Conservation (phyloP, 1,140 invertebrate genomes). For the Acromyrmex charruanus region DNA sequence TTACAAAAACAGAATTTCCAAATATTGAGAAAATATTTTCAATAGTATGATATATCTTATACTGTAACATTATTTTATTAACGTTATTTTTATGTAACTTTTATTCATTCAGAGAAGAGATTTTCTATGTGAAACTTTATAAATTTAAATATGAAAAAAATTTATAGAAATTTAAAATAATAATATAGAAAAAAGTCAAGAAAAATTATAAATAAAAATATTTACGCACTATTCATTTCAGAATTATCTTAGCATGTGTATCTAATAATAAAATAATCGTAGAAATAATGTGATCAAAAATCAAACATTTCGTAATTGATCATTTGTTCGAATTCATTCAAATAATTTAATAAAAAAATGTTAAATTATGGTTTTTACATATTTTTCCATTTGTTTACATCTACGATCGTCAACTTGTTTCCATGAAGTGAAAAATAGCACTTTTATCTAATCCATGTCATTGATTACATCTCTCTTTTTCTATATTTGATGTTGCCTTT, state of each 20-base stretch:
- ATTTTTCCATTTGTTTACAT: neutral
- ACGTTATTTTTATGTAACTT: no score
- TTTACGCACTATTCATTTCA: neutral
- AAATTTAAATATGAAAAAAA: neutral
- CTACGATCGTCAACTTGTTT: slow-evolving; percentile 15
- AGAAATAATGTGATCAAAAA: neutral
- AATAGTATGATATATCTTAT: neutral
- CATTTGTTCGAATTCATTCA: neutral
- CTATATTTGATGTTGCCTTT: neutral
- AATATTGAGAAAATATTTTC: slow-evolving; percentile 11
- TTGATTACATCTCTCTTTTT: slow-evolving; percentile 23
- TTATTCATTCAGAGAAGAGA: no score
- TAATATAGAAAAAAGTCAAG: neutral
- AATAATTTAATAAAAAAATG: neutral
- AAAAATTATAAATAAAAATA: slow-evolving; percentile 8
- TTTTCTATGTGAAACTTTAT: neutral
- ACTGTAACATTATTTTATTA: neutral
- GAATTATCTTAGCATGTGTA: neutral
- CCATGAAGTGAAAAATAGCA: slow-evolving; percentile 21
- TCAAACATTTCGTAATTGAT: neutral
- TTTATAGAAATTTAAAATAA: neutral
- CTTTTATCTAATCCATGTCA: slow-evolving; percentile 32
- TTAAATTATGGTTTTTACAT: neutral
- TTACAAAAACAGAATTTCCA: slow-evolving; percentile 3
- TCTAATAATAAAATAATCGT: neutral